Evolutionary conservation across 2,888 invertebrate species (phyloP), one percentile per base, ranked within the genome.

Genomic region (Caenorhabditis panamensis): DNA sequence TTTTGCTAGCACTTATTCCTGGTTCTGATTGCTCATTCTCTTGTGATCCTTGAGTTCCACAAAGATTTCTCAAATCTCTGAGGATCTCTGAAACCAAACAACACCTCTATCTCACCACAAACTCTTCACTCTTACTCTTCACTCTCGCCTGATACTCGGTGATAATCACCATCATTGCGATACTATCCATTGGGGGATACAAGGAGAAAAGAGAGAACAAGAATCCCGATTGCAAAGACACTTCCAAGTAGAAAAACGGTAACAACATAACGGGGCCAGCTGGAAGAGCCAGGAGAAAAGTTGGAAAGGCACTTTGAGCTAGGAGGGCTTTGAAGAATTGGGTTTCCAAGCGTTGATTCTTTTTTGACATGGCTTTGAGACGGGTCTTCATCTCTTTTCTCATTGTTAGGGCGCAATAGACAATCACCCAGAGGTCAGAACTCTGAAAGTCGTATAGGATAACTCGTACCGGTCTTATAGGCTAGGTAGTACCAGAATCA

Each of bases 281-380:
- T 2, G 47, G 47, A 18, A 47, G 47, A 18, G 9, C 47, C 3
- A 47, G 18, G n/a, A 47, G 47, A 5, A 47, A 6, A 5, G 18
- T 18, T 47, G 47, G 47, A 20, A 47, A 47, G 47, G 47, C 47
- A 18, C 18, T 47, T 18, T 47, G 47, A n/a, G 47, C 47, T 18
- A 47, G 47, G 18, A 47, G 47, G 18, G 47, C 47, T 9, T 47
- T 47, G 47, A 47, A 47, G 47, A 47, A 47, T 9, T 47, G 47
- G 18, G n/a, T 47, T 18, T 47, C 47, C 18, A 47, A 18, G 2
- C 18, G n/a, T 18, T 18, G 47, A 9, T 47, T 47, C 20, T 20
- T 47, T 20, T n/a, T 18, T 1, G 47, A 47, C 47, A 47, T 47
- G 2, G n/a, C 9, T 9, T 47, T 47, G 18, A 47, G 47, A 4